Percentiles rank a stretch among this genome's conserved stretches.
Evolutionary conservation across 2,797 vertebrate genomes (phyloP).

Genomic region (Rhinichthys osculus): DNA sequence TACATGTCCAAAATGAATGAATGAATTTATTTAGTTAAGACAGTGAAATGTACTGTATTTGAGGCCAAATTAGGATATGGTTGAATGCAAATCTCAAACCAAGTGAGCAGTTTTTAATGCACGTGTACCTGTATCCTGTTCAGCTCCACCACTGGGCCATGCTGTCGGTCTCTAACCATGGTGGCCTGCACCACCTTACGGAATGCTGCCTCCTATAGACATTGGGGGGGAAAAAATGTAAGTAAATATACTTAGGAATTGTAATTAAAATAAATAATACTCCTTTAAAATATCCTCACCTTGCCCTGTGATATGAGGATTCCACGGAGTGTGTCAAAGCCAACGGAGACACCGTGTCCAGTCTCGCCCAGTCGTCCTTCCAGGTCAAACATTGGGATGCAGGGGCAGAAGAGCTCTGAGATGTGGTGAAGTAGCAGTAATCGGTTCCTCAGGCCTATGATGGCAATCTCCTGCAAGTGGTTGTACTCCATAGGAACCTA

Average conservation of each 20-base stretch:
- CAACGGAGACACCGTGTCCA: constrained; percentile 91
- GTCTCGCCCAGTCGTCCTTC: constrained; percentile 94
- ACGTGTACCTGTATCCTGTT: constrained; percentile 94
- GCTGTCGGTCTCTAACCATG: constrained; percentile 97
- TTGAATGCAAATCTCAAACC: neutral
- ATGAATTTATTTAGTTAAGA: neutral
- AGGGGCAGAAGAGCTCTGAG: constrained; percentile 98
- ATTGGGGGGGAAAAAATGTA: too few relatives aligned
- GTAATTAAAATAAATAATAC: neutral
- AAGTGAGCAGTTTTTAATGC: neutral
- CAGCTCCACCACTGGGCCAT: constrained; percentile 96
- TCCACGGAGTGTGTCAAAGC: constrained; percentile 92
- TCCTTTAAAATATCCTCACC: constrained; percentile 72
- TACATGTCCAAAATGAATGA: neutral
- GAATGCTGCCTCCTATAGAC: constrained; percentile 94
- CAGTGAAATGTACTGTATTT: neutral
- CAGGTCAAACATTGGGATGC: constrained; percentile 98
- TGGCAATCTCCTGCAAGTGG: constrained; percentile 94
- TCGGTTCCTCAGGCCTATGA: constrained; percentile 91
- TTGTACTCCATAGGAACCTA: constrained; percentile 99
- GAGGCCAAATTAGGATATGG: neutral
- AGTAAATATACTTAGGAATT: neutral
- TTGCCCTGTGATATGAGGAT: constrained; percentile 99
- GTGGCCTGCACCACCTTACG: constrained; percentile 98
- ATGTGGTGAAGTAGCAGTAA: constrained; percentile 95